Base-by-base conservation (phyloP, 1,140 invertebrate genomes). In the Drosophila kanapiae region DNA sequence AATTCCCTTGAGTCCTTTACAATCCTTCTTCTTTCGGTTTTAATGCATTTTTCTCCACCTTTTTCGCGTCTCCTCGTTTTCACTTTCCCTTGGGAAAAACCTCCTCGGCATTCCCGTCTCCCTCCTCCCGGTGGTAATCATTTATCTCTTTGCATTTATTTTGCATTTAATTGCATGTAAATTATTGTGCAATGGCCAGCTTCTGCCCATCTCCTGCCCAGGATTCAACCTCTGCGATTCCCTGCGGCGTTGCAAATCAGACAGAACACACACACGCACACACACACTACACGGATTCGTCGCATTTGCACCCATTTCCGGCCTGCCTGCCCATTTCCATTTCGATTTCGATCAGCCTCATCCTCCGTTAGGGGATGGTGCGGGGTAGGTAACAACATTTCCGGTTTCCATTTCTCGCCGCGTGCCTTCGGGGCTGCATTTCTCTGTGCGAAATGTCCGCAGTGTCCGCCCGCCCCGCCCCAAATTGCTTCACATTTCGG, bases 351-450 rank as follows among this genome's bases (percentile, higher is more conserved):
- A 56, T 54, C 51, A 53, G n/a, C 6, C 14, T 43, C 16, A n/a
- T 18, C 3, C 38, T n/a, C 10, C 29, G 1, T 23, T 23, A 2
- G 23, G 23, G 23, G n/a, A n/a, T n/a, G n/a, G n/a, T n/a, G n/a
- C n/a, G n/a, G n/a, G 16, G 64, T 47, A 70, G 54, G 69, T 75
- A 80, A 87, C 85, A 88, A 87, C 83, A 87, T 87, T 88, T 87
- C 83, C 83, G 83, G 83, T 87, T 88, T 87, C 83, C 83, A 87
- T 87, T 87, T 87, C 83, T 88, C 67, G 83, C 69, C 83, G 67
- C 65, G 77, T 76, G 80, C 72, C 77, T 75, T 71, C 45, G 80
- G 80, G 70, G 75, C 74, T 61, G 56, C 72, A 77, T 63, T 62
- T 54, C 64, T 54, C 53, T 27, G 53, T 54, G 51, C 49, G 61